phyloP scores from a whole-genome alignment of 2,113 vertebrate species.

The Trematocara stigmaticum region DNA sequence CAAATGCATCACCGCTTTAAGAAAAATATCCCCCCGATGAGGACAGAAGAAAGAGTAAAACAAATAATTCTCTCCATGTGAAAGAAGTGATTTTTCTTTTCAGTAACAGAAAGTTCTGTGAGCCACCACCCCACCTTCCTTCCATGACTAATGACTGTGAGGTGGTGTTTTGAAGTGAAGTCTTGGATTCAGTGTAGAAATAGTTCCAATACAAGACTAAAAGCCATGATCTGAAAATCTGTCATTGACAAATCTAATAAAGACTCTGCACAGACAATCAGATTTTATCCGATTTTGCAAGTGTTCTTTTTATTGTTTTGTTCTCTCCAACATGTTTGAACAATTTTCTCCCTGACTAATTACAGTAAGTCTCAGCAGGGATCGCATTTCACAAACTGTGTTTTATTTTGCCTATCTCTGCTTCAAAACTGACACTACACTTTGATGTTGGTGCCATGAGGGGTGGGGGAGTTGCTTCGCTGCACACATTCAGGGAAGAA shows the following conservation, averaged over 20 bases:
- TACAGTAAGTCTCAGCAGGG: neutral
- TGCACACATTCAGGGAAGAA: neutral
- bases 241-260: neutral
- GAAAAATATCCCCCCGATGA: neutral
- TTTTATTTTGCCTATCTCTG: neutral
- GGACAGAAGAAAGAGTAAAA: neutral
- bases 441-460: conserved; percentile 35
- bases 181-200: neutral
- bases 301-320: neutral
- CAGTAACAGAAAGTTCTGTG: neutral
- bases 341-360: conserved; percentile 26
- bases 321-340: neutral
- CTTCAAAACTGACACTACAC: conserved; percentile 21
- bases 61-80: neutral
- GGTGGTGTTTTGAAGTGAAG: neutral
- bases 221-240: neutral
- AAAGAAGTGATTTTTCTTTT: neutral
- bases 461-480: neutral
- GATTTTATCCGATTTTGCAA: neutral
- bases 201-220: neutral
- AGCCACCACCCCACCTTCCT: neutral
- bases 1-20: neutral
- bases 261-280: neutral
- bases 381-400: neutral
- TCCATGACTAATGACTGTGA: neutral